Evolutionary conservation across 2,797 vertebrate genomes (phyloP), one percentile per base, ranked within the genome.

Genomic region (Protonibea diacanthus): DNA sequence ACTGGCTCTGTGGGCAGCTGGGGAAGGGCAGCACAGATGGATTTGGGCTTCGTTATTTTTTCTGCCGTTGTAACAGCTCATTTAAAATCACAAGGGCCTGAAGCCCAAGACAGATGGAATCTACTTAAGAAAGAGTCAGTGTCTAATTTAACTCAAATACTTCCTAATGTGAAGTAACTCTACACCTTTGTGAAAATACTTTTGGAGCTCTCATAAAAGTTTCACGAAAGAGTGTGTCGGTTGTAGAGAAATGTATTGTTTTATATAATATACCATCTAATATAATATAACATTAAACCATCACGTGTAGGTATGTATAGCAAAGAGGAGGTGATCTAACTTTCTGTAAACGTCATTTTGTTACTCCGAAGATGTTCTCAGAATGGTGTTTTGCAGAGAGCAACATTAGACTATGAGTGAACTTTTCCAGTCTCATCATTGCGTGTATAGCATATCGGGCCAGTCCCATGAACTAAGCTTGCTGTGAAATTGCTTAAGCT

Each of bases 401-500:
- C 55, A 84, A 81, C 63, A 62, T 72, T 72, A 84, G 58, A 83
- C 53, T 42, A 58, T 9, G 75, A 78, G 74, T 71, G 76, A 85
- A 85, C 55, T 67, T 75, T 78, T 67, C 51, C 64, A 63, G 80
- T 68, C 73, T 83, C 86, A 78, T 86, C 82, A 49, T 86, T 82
- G 82, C 70, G 63, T 87, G 86, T 78, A 68, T 78, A 81, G 63
- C 65, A 77, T 87, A 81, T 79, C 88, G 68, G 62, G 65, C 63
- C 63, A 69, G 76, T 78, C 81, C 76, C 74, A 80, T 69, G 72
- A 80, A 79, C 80, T 91, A 91, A 94, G 87, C 91, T 81, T 68
- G 86, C 92, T 94, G 88, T 91, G 93, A 95, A 95, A 94, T 95
- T 93, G 89, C 90, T 91, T 90, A 90, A 95, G 91, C 90, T 91